A percentile compares a stretch with the other conserved stretches of the same genome.
phyloP scores from a whole-genome alignment of 2,113 vertebrate genomes.

The Crotalus tigris region DNA sequence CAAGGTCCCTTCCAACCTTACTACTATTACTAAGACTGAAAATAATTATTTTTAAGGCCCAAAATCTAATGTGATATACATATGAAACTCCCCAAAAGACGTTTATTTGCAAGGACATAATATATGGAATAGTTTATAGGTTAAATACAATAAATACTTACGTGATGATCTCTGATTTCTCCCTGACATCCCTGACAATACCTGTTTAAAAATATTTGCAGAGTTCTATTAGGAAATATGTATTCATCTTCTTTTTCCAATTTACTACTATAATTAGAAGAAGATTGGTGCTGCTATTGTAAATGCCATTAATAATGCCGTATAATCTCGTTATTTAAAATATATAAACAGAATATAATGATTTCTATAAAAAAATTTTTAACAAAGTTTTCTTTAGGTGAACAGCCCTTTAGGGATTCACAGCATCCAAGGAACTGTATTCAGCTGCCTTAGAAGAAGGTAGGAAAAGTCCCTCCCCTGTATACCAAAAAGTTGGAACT shows the following conservation, averaged over 20 bases:
- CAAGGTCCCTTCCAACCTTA: too few species aligned
- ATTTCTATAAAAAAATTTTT: neutral
- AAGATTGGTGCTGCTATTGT: neutral
- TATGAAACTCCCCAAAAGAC: neutral
- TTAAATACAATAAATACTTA: conserved; percentile 69
- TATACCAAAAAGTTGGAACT: neutral
- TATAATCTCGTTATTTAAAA: neutral
- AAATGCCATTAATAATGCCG: neutral
- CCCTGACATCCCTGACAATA: conserved; percentile 89
- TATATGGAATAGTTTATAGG: neutral
- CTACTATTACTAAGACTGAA: neutral
- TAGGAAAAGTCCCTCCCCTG: neutral
- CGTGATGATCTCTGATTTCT: conserved; percentile 86
- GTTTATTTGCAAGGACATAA: neutral
- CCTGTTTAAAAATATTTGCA: conserved; percentile 68
- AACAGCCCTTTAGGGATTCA: neutral
- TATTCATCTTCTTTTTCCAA: neutral
- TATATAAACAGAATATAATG: neutral
- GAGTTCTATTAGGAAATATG: conserved; percentile 10
- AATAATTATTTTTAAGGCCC: neutral
- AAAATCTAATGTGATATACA: neutral
- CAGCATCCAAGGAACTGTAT: neutral
- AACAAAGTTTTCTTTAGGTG: neutral
- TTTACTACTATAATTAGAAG: neutral
- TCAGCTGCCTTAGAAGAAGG: neutral